phyloP scores from a whole-genome alignment of 92 coral and sea anemone genomes.

The Palythoa grandiflora region DNA sequence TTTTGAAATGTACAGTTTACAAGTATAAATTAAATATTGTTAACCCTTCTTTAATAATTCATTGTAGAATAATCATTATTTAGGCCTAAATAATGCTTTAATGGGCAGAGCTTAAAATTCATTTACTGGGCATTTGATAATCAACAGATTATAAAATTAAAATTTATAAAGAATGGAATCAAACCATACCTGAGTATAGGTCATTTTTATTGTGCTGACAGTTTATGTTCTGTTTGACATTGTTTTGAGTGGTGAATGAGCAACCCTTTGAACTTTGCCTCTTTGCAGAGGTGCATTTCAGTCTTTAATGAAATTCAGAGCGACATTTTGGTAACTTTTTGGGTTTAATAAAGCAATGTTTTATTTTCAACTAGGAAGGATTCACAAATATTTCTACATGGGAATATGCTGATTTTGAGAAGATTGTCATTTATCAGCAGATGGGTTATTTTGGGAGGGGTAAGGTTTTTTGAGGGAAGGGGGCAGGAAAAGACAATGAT shows the following conservation, averaged over 20 bases:
- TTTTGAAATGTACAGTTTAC: not conserved
- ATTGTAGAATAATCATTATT: not conserved
- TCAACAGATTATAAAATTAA: not conserved
- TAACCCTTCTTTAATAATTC: not conserved
- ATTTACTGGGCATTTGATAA: not conserved
- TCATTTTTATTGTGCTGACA: constrained; percentile 18
- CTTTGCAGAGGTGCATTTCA: constrained; percentile 14
- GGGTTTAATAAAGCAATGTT: not conserved
- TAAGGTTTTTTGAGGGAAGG: constrained; percentile 4
- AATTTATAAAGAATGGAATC: constrained; percentile 9
- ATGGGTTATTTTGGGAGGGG: not conserved
- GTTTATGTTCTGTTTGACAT: constrained; percentile 11
- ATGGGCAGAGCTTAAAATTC: not conserved
- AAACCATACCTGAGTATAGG: constrained; percentile 17
- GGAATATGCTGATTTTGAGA: too few species aligned
- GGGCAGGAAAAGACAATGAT: constrained; percentile 19
- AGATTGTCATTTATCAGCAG: not conserved
- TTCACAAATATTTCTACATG: too few species aligned
- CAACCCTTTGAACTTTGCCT: constrained; percentile 14
- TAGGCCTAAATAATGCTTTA: not conserved
- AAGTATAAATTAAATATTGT: not conserved
- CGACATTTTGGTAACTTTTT: not conserved
- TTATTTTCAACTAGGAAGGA: too few species aligned
- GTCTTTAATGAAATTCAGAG: constrained; percentile 9
- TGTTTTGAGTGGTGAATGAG: constrained; percentile 2